Percentiles rank a stretch among this genome's conserved stretches.
Conservation (phyloP, 2,797 vertebrate species). For the Ciconia nigra region DNA sequence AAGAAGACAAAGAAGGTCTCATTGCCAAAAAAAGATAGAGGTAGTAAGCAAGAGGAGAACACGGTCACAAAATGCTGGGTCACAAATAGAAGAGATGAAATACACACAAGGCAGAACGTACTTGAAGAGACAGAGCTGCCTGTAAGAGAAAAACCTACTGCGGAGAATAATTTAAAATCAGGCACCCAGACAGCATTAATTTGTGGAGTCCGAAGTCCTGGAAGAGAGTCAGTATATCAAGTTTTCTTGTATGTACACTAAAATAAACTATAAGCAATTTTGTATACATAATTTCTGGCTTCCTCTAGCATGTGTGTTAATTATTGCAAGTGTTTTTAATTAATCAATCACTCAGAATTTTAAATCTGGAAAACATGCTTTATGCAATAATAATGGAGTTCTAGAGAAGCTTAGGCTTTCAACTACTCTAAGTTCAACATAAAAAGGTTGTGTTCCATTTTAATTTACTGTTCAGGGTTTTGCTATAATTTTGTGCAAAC, state of each 20-base stretch:
- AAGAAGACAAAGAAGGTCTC: background rate
- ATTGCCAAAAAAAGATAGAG: background rate
- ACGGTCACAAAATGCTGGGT: background rate
- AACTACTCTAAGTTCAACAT: background rate
- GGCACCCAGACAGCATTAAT: background rate
- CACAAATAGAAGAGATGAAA: background rate
- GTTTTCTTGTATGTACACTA: background rate
- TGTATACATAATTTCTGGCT: background rate
- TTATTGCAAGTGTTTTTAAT: constrained; percentile 25
- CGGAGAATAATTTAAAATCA: background rate
- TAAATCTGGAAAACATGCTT: constrained; percentile 28
- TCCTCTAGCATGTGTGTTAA: background rate
- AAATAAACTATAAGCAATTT: background rate
- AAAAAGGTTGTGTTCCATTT: constrained; percentile 40
- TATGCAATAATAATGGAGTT: background rate
- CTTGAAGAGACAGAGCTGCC: background rate
- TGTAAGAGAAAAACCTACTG: background rate
- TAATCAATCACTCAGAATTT: constrained; percentile 23
- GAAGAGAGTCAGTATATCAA: background rate
- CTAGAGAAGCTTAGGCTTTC: constrained; percentile 29
- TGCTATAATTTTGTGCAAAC: constrained; percentile 57
- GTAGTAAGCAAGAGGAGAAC: background rate
- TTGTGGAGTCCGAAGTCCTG: background rate
- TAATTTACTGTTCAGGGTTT: constrained; percentile 51
- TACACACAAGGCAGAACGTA: background rate